Percentiles rank a stretch among this genome's conserved stretches.
Evolutionary conservation across 2,113 vertebrate genomes (phyloP).

Genomic region (Corythoichthys intestinalis): DNA sequence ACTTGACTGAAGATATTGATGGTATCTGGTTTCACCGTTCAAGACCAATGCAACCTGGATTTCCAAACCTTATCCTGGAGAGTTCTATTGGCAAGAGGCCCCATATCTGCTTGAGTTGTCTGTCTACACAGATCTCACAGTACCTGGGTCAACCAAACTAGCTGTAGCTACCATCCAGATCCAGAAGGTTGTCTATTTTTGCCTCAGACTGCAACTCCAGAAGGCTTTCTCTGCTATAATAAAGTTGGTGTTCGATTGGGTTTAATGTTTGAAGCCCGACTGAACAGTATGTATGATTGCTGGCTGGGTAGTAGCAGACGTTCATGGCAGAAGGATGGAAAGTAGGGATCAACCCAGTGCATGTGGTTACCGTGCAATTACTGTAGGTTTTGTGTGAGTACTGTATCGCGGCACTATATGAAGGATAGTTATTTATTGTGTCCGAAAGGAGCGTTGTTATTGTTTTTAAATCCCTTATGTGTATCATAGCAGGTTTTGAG

Average conservation of each 20-base stretch:
- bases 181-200: slow-evolving; percentile 49
- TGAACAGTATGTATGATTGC: slow-evolving; percentile 16
- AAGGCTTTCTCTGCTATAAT: slow-evolving; percentile 20
- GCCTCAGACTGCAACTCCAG: slow-evolving; percentile 63
- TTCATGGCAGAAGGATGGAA: slow-evolving; percentile 44
- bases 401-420: slow-evolving; percentile 72
- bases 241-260: slow-evolving; percentile 38
- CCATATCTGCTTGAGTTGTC: slow-evolving; percentile 15
- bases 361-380: slow-evolving; percentile 75
- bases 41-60: neutral
- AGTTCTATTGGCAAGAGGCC: slow-evolving; percentile 10
- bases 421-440: slow-evolving; percentile 74
- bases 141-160: slow-evolving; percentile 69
- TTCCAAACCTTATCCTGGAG: slow-evolving; percentile 5
- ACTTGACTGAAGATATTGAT: neutral
- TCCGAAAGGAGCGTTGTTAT: slow-evolving; percentile 47
- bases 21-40: neutral
- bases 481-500: slow-evolving; percentile 71
- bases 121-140: slow-evolving; percentile 18
- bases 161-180: slow-evolving; percentile 48
- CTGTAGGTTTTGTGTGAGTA: slow-evolving; percentile 74
- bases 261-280: slow-evolving; percentile 28
- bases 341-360: slow-evolving; percentile 52
- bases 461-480: slow-evolving; percentile 41
- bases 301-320: slow-evolving; percentile 32